These are phyloP conservation scores for Ceryle rudis DNA, from an alignment of 2,797 vertebrate species.

Conservation along the genomic window DNA sequence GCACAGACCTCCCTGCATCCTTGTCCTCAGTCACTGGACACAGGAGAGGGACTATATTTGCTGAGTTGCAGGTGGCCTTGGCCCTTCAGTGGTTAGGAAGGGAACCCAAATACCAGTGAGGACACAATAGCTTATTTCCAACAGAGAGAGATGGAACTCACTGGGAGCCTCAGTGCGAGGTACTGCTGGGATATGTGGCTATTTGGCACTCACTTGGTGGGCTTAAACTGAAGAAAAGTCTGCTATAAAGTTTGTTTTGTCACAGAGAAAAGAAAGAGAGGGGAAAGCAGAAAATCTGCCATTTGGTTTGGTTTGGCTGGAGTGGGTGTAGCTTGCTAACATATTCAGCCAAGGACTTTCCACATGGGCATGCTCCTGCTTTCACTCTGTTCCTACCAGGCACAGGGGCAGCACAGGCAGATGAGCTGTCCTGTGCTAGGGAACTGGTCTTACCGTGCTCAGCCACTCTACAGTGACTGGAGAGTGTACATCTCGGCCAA, in stretches of 20 bases:
- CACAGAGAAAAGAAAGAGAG: neutral
- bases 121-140: neutral
- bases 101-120: neutral
- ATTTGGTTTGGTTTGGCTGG: neutral
- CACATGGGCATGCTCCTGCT: neutral
- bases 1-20: neutral
- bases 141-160: neutral
- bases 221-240: neutral
- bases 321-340: neutral
- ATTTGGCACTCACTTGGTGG: neutral
- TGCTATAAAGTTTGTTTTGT: neutral
- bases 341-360: neutral
- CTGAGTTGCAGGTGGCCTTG: neutral
- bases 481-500: neutral
- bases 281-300: neutral
- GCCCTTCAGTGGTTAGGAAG: neutral
- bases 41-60: neutral
- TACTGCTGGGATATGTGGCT: neutral
- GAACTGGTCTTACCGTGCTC: neutral
- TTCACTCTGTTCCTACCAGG: neutral
- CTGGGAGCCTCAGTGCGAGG: neutral
- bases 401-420: fast-evolving
- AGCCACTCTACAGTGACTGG: neutral
- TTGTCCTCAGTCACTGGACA: neutral
- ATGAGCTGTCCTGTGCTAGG: neutral